A percentile compares a stretch with the other conserved stretches of the same genome.
Conservation (phyloP, 2,797 vertebrate genomes). For the Pampus argenteus region DNA sequence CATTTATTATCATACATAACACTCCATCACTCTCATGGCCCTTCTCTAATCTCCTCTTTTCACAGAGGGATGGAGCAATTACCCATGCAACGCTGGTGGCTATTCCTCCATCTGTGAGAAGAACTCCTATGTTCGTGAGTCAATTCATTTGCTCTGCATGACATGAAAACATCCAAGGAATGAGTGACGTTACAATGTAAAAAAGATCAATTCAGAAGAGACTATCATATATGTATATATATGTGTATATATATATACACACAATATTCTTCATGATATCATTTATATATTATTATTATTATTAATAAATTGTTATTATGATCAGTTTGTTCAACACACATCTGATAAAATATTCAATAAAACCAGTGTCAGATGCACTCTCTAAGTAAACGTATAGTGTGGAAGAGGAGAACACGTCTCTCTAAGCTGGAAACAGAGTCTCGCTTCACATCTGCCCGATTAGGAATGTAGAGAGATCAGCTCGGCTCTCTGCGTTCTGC, state of each 20-base stretch:
- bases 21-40: slow-evolving; percentile 4
- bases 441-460: too few relatives aligned
- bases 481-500: not conserved
- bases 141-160: not conserved
- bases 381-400: not conserved
- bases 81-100: not conserved
- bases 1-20: slow-evolving; percentile 23
- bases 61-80: slow-evolving; percentile 27
- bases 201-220: not conserved
- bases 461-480: too few relatives aligned
- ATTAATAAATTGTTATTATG: too few relatives aligned
- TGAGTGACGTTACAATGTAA: not conserved
- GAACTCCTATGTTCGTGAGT: slow-evolving; percentile 22
- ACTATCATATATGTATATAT: not conserved
- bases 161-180: not conserved
- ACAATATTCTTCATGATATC: not conserved
- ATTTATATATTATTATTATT: too few relatives aligned
- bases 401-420: not conserved
- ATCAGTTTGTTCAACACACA: too few relatives aligned
- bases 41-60: slow-evolving; percentile 11
- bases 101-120: slow-evolving; percentile 38
- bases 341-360: not conserved
- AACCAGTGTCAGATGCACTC: not conserved
- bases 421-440: not conserved
- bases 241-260: too few relatives aligned